These are phyloP conservation scores for Platycnemis pennipes DNA, from an alignment of 2,888 invertebrate species.

Conservation along the genomic window DNA sequence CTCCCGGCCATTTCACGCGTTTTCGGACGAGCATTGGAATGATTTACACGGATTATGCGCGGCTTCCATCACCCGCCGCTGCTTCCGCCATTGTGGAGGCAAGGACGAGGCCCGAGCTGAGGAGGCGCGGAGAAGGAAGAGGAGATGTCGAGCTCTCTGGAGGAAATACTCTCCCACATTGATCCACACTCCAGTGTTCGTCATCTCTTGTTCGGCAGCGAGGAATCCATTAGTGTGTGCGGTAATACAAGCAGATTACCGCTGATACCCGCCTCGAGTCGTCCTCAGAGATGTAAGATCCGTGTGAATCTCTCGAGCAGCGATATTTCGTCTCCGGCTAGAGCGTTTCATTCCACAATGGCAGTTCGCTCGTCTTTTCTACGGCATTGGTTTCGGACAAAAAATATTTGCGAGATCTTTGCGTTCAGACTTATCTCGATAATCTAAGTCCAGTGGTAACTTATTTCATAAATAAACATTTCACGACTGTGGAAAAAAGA, in stretches of 20 bases:
- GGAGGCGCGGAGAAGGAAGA: not conserved
- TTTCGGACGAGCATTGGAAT: constrained; percentile 31
- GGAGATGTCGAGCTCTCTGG: not conserved
- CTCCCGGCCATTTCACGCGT: constrained; percentile 6
- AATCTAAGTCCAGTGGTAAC: too few relatives aligned
- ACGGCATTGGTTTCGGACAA: too few relatives aligned
- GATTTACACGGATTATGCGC: constrained; percentile 20
- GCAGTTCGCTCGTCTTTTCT: too few relatives aligned
- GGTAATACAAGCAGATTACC: constrained; percentile 46
- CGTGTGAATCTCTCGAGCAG: too few relatives aligned
- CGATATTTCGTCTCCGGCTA: too few relatives aligned
- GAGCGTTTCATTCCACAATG: too few relatives aligned
- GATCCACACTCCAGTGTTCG: not conserved
- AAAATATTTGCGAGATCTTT: too few relatives aligned
- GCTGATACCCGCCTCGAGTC: not conserved
- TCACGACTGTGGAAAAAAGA: too few relatives aligned
- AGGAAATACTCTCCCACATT: not conserved
- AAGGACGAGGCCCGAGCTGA: not conserved
- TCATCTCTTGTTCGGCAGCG: not conserved
- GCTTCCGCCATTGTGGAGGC: not conserved
- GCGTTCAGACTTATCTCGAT: too few relatives aligned
- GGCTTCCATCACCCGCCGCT: not conserved
- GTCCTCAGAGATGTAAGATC: too few relatives aligned
- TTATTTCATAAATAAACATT: too few relatives aligned
- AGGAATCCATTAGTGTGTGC: constrained; percentile 45